Percentiles rank a stretch among this genome's conserved stretches.
Conservation (phyloP, 2,113 vertebrate genomes). For the Vulpes lagopus region DNA sequence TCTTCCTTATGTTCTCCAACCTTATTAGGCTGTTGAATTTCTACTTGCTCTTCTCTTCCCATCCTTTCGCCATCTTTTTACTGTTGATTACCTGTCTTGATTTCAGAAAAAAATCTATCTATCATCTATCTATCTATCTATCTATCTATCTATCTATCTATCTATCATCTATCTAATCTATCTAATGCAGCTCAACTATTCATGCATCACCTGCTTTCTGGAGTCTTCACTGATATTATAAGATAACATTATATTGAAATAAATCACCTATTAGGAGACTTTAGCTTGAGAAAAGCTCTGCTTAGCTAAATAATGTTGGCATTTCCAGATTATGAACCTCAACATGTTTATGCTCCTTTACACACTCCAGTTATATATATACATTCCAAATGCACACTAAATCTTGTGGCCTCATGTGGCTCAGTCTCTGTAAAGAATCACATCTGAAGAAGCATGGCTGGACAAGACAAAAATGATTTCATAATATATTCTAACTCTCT, state of each 20-base stretch:
- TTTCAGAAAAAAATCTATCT: neutral
- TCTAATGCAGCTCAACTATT: neutral
- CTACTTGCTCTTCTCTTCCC: neutral
- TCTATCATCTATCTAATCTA: too few species aligned
- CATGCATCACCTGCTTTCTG: neutral
- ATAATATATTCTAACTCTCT: neutral
- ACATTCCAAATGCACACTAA: neutral
- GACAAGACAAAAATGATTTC: neutral
- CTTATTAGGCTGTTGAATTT: neutral
- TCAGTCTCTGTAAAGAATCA: neutral
- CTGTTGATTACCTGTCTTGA: neutral
- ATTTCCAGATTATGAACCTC: neutral
- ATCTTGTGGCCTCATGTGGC: neutral
- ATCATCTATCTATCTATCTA: too few species aligned
- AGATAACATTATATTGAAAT: neutral
- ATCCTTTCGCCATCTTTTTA: neutral
- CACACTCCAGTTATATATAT: neutral
- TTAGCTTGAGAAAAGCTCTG: neutral
- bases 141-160: too few species aligned
- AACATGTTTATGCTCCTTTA: neutral
- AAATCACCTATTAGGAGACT: neutral
- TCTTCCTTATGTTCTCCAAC: neutral
- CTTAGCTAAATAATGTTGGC: neutral
- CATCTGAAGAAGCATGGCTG: neutral
- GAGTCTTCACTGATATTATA: neutral